These are phyloP conservation scores for Catharus ustulatus DNA, from an alignment of 2,797 vertebrate species.

Conservation along the genomic window DNA sequence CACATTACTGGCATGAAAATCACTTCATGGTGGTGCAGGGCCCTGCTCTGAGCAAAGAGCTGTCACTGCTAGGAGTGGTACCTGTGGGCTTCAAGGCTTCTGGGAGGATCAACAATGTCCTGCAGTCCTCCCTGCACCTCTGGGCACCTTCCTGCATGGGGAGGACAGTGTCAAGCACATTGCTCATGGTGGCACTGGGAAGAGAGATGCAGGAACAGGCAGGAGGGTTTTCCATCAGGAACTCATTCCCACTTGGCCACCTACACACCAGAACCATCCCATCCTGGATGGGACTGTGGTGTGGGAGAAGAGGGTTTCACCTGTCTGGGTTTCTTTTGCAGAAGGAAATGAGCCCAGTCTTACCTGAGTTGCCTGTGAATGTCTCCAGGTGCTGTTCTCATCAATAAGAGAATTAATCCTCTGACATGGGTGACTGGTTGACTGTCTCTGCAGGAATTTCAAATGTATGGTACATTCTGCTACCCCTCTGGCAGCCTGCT, in stretches of 20 bases:
- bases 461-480: not conserved
- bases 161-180: accelerated
- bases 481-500: not conserved
- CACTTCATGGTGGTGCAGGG: not conserved
- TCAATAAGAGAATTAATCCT: not conserved
- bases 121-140: not conserved
- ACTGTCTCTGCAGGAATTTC: not conserved
- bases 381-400: not conserved
- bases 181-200: accelerated
- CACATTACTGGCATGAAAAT: not conserved
- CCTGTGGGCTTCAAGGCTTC: not conserved
- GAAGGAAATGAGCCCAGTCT: not conserved
- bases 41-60: not conserved
- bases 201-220: not conserved
- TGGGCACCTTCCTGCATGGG: not conserved
- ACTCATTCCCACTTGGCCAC: not conserved
- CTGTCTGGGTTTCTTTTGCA: not conserved
- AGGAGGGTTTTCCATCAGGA: not conserved
- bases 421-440: accelerated
- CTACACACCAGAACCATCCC: not conserved
- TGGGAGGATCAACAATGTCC: accelerated
- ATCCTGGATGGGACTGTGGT: not conserved
- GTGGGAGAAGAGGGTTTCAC: not conserved
- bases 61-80: not conserved
- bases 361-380: not conserved